Evolutionary conservation across 1,140 invertebrate genomes (phyloP), one percentile per base, ranked within the genome.

Genomic region (Bombus confusus): DNA sequence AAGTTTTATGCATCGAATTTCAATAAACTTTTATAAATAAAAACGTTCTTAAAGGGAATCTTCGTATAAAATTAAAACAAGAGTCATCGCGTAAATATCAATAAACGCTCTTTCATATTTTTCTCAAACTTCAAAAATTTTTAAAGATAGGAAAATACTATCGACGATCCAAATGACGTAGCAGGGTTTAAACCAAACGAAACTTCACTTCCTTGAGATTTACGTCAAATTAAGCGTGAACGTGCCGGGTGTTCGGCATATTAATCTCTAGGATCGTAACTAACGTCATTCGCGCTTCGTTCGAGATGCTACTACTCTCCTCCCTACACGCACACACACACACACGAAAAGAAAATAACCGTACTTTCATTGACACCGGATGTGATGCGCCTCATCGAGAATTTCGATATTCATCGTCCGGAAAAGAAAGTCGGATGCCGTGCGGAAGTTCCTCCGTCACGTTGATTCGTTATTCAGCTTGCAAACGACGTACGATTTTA

Each of bases 371-470:
- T 73, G 71, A 41, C 41, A 81, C 72, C 84, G 84, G 83, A 85
- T 80, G 39, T 43, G 52, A 64, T 31, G 77, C 66, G 83, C 68
- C 83, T 85, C 68, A 85, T 80, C 83, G 83, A 64, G 83, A 85
- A 85, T 85, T 85, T 85, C 76, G 83, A 85, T 85, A 85, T 43
- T 39, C 68, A 37, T 59, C 39, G 77, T 85, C 83, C 83, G 83
- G 83, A 85, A 85, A 85, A 85, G 83, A 85, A 85, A 85, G 83
- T 85, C 83, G 57, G 83, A 85, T 78, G 68, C 73, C 83, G 68
- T 52, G 57, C 76, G 75, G 68, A 85, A 80, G 68, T 85, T 80
- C 83, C 66, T 84, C 28, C 31, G 66, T 34, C 64, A 25, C 28
- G 68, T 41, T 80, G 41, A 71, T 80, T 85, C 83, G 31, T 73